Base-by-base conservation (phyloP, 2,113 vertebrate species). In the Alligator mississippiensis region DNA sequence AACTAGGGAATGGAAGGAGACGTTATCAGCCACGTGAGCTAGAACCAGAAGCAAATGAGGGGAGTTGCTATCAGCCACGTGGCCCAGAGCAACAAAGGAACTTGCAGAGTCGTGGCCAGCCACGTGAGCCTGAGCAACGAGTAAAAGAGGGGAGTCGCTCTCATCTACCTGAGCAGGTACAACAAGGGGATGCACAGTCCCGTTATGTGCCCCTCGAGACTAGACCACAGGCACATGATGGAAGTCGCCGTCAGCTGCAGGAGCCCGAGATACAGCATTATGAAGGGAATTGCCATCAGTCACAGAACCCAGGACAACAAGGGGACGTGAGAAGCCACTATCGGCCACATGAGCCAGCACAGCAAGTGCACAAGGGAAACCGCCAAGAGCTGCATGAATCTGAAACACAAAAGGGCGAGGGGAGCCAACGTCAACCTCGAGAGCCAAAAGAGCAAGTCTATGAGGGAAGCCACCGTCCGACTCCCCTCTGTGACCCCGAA, bases 311-410 rank as follows among this genome's bases (percentile, higher is more conserved):
- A 5, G 30, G 77, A 3, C 2, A 12, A 9, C 22, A 1, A 10
- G 24, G 30, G 0, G 34, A 30, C 0, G 0, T 6, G 2, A 7
- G 14, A 11, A 82, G 64, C 28, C 54, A 68, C 10, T 13, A 70
- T 55, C 59, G 8, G 47, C 22, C 11, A 17, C 62, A 38, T 25
- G 22, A 54, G 25, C 2, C 1, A 4, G 22, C 60, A 11, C 7
- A 47, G 78, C 15, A 0, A 27, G 57, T 4, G 1, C 3, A 6
- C 0, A 2, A 54, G 14, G 54, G 0, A 2, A 15, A 0, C 47
- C 47, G 47, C 47, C 47, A 9, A 2, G 58, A 83, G 5, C 75
- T 61, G 0, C 12, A 57, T 1, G 11, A 72, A 0, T 27, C 57
- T 15, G 14, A 57, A 7, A 77, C 21, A 57, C 28, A 11, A 47